Conservation (phyloP, 2,888 invertebrate genomes). For the Adela reaumurella region DNA sequence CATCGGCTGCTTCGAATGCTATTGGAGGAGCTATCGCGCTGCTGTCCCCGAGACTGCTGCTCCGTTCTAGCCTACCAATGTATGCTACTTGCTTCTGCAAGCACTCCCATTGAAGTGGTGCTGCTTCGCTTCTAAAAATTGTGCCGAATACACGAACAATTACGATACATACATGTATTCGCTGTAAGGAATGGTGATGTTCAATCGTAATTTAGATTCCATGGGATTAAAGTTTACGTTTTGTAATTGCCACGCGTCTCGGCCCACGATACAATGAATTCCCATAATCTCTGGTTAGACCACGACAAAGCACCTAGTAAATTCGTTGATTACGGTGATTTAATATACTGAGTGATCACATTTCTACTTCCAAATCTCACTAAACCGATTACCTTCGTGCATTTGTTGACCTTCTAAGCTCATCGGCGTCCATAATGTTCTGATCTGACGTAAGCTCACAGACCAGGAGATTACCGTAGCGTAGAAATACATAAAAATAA, state of each 20-base stretch:
- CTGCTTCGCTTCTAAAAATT: too few relatives aligned
- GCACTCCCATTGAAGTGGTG: too few relatives aligned
- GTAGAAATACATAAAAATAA: background rate
- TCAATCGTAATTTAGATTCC: too few relatives aligned
- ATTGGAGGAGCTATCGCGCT: too few relatives aligned
- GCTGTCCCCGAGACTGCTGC: too few relatives aligned
- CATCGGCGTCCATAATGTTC: background rate
- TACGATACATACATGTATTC: too few relatives aligned
- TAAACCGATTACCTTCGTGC: background rate
- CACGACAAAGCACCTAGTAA: background rate
- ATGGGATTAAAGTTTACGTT: too few relatives aligned
- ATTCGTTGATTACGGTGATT: background rate
- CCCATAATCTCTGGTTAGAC: background rate
- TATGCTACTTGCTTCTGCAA: too few relatives aligned
- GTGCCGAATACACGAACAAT: too few relatives aligned
- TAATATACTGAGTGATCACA: background rate
- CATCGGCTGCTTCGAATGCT: background rate
- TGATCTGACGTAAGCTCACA: background rate
- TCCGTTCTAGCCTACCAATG: too few relatives aligned
- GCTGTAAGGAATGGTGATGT: too few relatives aligned
- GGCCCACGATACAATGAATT: background rate
- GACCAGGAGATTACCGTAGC: background rate
- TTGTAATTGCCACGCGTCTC: too few relatives aligned
- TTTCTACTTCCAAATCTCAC: background rate
- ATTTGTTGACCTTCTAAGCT: background rate